Conservation (phyloP, 2,113 vertebrate species). For the Eudyptes chrysolophus region DNA sequence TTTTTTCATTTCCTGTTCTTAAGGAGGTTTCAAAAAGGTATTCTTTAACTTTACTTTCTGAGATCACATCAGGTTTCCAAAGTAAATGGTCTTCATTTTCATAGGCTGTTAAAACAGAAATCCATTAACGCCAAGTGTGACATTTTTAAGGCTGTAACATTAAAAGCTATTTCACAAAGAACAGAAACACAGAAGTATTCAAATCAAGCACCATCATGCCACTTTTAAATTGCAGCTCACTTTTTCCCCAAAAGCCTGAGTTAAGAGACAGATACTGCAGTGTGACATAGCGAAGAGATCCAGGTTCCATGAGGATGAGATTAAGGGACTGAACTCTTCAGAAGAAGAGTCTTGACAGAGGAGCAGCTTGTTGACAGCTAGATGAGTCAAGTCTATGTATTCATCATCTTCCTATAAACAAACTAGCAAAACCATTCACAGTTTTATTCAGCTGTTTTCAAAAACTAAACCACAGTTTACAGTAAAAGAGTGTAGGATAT, state of each 20-base stretch:
- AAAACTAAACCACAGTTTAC: neutral
- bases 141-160: neutral
- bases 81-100: slow-evolving; percentile 93
- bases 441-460: neutral
- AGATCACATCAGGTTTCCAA: slow-evolving; percentile 87
- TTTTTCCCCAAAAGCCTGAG: neutral
- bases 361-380: neutral
- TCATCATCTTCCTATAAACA: neutral
- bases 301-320: neutral
- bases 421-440: neutral
- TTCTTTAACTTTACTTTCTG: slow-evolving; percentile 89
- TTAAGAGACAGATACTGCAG: neutral
- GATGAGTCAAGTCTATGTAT: neutral
- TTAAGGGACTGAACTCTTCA: neutral
- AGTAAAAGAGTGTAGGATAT: neutral
- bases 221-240: neutral
- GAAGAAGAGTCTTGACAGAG: neutral
- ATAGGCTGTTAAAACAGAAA: slow-evolving; percentile 79
- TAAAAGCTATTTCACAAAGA: neutral
- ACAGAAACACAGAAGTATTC: neutral
- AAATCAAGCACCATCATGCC: neutral
- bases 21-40: slow-evolving; percentile 87
- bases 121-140: neutral
- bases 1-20: slow-evolving; percentile 81
- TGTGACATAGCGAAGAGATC: neutral